Evolutionary conservation across 2,113 vertebrate species (phyloP).

Genomic region (Irena cyanogastra): DNA sequence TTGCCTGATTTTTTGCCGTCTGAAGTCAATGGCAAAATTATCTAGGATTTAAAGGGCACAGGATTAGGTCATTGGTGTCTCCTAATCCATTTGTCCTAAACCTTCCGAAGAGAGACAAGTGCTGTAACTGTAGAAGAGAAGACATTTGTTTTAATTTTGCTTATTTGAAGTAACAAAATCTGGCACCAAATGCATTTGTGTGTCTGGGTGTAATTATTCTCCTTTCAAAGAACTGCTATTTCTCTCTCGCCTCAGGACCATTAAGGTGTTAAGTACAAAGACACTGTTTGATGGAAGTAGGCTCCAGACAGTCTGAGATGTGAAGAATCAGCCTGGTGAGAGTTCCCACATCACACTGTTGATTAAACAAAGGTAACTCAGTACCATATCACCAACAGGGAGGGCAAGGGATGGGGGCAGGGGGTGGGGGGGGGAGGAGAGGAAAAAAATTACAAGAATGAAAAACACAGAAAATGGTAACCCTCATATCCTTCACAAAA

Average conservation of each 20-base stretch:
- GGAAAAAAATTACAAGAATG: not conserved
- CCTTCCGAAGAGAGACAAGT: conserved; percentile 8
- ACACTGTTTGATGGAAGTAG: conserved; percentile 65
- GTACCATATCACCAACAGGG: not conserved
- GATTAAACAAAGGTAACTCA: conserved; percentile 69
- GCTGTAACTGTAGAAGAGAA: conserved; percentile 71
- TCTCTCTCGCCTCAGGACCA: conserved; percentile 58
- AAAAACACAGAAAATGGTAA: not conserved
- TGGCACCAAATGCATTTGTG: conserved; percentile 76
- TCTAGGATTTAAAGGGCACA: conserved; percentile 6
- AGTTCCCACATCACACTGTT: conserved; percentile 63
- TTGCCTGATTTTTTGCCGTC: not conserved
- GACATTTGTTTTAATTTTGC: conserved; percentile 74
- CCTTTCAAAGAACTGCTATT: conserved; percentile 62
- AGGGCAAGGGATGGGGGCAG: not conserved
- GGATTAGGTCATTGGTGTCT: conserved; percentile 36
- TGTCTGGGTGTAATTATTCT: conserved; percentile 72
- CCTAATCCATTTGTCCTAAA: conserved; percentile 56
- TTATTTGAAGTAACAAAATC: conserved; percentile 76
- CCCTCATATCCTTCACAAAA: not conserved
- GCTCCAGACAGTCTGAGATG: conserved; percentile 82
- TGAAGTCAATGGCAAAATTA: not conserved
- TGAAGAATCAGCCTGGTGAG: conserved; percentile 55
- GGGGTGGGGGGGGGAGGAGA: not conserved
- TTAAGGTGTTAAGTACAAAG: conserved; percentile 80